Evolutionary conservation across 2,113 vertebrate genomes (phyloP).

Genomic region (Ardeotis arabs): DNA sequence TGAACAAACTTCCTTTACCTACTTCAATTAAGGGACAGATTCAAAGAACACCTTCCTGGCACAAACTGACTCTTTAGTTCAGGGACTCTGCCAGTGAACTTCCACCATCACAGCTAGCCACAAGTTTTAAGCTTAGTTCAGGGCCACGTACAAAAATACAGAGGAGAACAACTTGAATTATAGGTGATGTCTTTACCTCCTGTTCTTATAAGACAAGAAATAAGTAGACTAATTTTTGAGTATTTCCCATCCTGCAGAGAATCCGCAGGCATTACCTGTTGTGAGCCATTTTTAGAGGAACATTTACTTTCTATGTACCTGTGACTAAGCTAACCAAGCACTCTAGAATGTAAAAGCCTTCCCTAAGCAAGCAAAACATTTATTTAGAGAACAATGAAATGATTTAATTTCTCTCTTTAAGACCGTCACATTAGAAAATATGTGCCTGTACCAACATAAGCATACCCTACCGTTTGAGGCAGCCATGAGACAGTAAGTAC

Average conservation of each 20-base stretch:
- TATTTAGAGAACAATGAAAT: not conserved
- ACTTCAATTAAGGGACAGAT: not conserved
- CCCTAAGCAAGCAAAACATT: not conserved
- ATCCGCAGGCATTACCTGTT: not conserved
- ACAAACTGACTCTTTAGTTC: not conserved
- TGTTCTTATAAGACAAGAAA: not conserved
- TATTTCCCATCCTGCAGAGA: not conserved
- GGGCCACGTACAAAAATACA: not conserved
- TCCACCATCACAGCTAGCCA: not conserved
- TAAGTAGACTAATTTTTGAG: not conserved
- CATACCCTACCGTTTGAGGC: not conserved
- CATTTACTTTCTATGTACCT: not conserved
- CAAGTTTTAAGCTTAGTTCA: not conserved
- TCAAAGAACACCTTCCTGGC: not conserved
- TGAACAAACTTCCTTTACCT: not conserved
- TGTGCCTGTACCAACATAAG: not conserved
- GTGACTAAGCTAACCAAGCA: not conserved
- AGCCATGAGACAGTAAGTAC: not conserved
- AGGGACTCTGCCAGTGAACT: not conserved
- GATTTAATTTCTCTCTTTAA: not conserved
- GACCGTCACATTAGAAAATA: not conserved
- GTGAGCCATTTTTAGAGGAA: not conserved
- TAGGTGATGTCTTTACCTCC: not conserved
- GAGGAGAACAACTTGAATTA: not conserved
- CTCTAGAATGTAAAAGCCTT: not conserved